A percentile compares a stretch with the other conserved stretches of the same genome.
These are phyloP conservation scores for Larimichthys polyactis DNA, from an alignment of 2,113 vertebrate species.

Conservation along the genomic window DNA sequence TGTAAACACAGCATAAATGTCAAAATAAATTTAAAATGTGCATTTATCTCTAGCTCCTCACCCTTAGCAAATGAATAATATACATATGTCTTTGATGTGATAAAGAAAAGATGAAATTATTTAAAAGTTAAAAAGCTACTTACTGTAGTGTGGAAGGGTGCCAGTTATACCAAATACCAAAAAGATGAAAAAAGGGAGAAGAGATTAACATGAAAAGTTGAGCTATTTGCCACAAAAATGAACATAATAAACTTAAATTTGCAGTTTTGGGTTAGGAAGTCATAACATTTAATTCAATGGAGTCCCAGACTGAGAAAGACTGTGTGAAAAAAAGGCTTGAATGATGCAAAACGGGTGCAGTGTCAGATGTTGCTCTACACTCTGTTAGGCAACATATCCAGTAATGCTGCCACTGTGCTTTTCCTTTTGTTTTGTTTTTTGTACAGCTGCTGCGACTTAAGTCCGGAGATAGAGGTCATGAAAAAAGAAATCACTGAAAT, in stretches of 20 bases:
- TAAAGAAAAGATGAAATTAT: not conserved
- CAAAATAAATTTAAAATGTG: slow-evolving; percentile 7
- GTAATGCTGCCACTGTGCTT: not conserved
- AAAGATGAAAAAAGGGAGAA: slow-evolving; percentile 12
- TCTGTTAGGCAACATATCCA: slow-evolving; percentile 33
- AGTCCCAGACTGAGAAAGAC: slow-evolving; percentile 26
- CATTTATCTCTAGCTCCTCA: slow-evolving; percentile 9
- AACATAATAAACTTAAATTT: slow-evolving; percentile 21
- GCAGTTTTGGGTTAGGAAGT: slow-evolving; percentile 30
- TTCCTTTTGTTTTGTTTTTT: slow-evolving; percentile 14
- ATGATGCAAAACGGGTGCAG: slow-evolving; percentile 62
- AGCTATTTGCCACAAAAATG: slow-evolving; percentile 35
- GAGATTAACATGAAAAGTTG: slow-evolving; percentile 27
- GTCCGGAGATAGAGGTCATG: slow-evolving; percentile 42
- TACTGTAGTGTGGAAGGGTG: not conserved
- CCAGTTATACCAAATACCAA: slow-evolving; percentile 10
- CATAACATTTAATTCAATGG: slow-evolving; percentile 32
- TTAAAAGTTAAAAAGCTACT: slow-evolving; percentile 22
- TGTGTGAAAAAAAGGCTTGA: slow-evolving; percentile 33
- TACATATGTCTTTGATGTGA: slow-evolving; percentile 9
- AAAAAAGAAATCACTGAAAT: slow-evolving; percentile 35
- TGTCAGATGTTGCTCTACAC: slow-evolving; percentile 32
- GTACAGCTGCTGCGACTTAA: slow-evolving; percentile 44
- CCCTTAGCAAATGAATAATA: not conserved
- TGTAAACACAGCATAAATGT: not conserved